Evolutionary conservation across 2,113 vertebrate species (phyloP), one percentile per base, ranked within the genome.

Genomic region (Corythaixoides concolor): DNA sequence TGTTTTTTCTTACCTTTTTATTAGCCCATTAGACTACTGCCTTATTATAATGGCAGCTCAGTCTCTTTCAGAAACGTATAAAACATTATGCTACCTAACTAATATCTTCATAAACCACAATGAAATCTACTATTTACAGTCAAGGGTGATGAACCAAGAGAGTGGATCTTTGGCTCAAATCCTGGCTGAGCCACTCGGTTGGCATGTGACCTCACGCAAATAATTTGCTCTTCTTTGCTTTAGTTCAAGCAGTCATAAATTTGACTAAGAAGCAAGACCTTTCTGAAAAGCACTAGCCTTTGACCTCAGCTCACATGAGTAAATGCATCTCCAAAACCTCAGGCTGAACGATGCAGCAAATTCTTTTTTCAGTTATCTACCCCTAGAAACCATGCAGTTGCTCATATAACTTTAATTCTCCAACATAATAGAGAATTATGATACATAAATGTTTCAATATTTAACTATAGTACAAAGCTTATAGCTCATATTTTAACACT

Each of bases 161-260:
- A 84, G 78, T 18, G 68, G 50, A 75, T 72, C 56, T 85, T 88
- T 91, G 91, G 91, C 68, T 94, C 53, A 94, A 85, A 41, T 79
- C 49, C 85, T 93, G 93, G 26, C 63, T 81, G 78, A 89, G 70
- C 78, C 68, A 75, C 64, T 81, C 75, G 26, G 12, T 16, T 91
- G 68, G 39, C 66, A 41, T 32, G 39, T 70, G 78, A 97, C 69
- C 75, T 39, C 62, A 68, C 23, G 59, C 58, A 79, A 93, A 90
- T 62, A 60, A 76, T 80, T 53, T 94, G 66, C 83, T 85, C 87
- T 93, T 82, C 90, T 90, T 67, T 35, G 33, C 58, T 76, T 91
- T 91, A 52, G 66, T 89, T 72, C 49, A 72, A 90, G 95, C 63
- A 91, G 87, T 77, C 74, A 85, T 43, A 93, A 96, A 81, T 83